Evolutionary conservation across 2,113 vertebrate genomes (phyloP), one percentile per base, ranked within the genome.

Genomic region (Rutilus rutilus): DNA sequence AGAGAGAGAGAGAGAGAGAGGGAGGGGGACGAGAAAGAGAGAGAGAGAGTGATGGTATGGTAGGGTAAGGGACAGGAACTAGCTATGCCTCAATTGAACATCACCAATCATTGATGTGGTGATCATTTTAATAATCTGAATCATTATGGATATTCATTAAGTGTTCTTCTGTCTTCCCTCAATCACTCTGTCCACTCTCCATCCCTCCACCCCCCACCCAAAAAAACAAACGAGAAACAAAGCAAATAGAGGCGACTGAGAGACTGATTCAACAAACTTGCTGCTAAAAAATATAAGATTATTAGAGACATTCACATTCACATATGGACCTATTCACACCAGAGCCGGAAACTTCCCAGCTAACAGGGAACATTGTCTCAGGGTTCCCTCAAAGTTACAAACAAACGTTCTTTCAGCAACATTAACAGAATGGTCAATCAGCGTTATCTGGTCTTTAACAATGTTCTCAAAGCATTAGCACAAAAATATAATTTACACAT

Each of bases 171-270:
- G 52, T 62, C 85, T 85, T 82, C 62, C 83, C 86, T 83, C 65
- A 23, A 73, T 83, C 65, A 83, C 81, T 83, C 76, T 83, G 79
- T 87, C 78, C 85, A 79, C 87, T 88, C 89, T 90, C 87, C 89
- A 87, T 69, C 83, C 87, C 85, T 88, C 85, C 89, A 83, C 59
- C 65, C 17, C 86, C 80, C 87, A 27, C 36, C 87, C 78, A 64
- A 47, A 75, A 21, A 8, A 57, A 57, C 19, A 7, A 69, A 42
- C 39, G 33, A 33, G 33, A 33, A 67, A 69, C 30, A 64, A 83
- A 45, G 21, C n/a, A 30, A 1, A 76, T 6, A 14, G 19, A 15
- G 9, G 39, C 1, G 39, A 9, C 7, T 2, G 39, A 42, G 39
- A 42, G 39, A 42, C 7, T 9, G 39, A 42, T n/a, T 47, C 27